Evolutionary conservation across 2,888 invertebrate genomes (phyloP).

Genomic region (Ochlodes sylvanus): DNA sequence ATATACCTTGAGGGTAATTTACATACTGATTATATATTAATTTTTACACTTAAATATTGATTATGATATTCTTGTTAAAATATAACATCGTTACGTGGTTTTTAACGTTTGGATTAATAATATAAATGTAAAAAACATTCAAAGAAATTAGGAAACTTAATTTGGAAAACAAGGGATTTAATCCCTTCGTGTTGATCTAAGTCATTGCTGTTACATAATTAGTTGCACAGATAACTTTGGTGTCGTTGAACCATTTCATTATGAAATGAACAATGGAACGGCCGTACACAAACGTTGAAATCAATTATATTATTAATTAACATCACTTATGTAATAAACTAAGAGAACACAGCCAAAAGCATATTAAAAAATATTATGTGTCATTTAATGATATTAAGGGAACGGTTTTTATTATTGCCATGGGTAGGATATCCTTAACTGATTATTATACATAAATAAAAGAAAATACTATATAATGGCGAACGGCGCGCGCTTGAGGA

Average conservation of each 20-base stretch:
- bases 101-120: conserved; percentile 8
- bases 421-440: too few relatives aligned
- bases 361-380: not conserved
- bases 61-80: conserved; percentile 24
- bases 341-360: not conserved
- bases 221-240: conserved; percentile 7
- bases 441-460: too few relatives aligned
- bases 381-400: not conserved
- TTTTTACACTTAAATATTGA: conserved; percentile 15
- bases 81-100: not conserved
- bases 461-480: too few relatives aligned
- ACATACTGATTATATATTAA: conserved; percentile 24
- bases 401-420: not conserved
- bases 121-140: not conserved
- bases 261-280: not conserved
- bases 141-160: not conserved
- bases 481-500: too few relatives aligned
- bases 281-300: not conserved
- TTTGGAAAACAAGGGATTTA: not conserved
- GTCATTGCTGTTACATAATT: not conserved
- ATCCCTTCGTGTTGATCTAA: conserved; percentile 5
- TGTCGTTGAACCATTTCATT: not conserved
- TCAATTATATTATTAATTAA: not conserved
- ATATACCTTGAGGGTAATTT: not conserved
- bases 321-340: not conserved